Base-by-base conservation (phyloP, 2,888 invertebrate species). In the Sipunculus nudus region DNA sequence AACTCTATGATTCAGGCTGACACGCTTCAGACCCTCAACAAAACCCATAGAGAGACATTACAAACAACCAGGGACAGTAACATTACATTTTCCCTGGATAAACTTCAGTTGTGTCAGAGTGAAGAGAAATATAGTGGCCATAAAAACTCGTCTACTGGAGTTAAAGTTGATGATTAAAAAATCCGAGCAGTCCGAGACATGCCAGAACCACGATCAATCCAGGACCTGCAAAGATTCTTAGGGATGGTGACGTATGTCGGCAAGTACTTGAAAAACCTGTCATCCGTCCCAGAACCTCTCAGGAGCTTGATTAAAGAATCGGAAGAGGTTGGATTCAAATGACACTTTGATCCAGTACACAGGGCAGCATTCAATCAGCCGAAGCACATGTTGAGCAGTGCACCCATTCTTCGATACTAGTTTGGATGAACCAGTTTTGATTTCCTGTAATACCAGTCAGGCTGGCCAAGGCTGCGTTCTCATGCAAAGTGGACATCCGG, bases 201-300 rank as follows among this genome's bases (percentile, higher is more conserved):
- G 48, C 56, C 61, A 8, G 35, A 19, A 3, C 50, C 59, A 26
- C 35, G 2, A 26, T 19, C 29, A 3, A 26, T 29, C 10, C 10
- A 61, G 10, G 26, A 45, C 8, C 40, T 62, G 8, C 40, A 31
- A 21, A 39, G 45, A 29, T 29, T 62, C 1, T 45, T 63, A 5
- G 61, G 61, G 4, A 63, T 63, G 62, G 62, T 47, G 2, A 62
- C 25, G 2, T 62, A 63, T 35, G 19, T 47, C 1, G 28, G 53
- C n/a, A 53, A 63, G 35, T 56, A 40, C 32, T 13, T 61, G 13
- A 23, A 32, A 16, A 25, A 53, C 23, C 25, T 61, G 46, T 48
- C 61, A 10, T 10, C n/a, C 16, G 5, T 61, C 2, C 50, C 60
- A 21, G 61, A 47, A 21, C 59, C 61, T 2, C 28, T 61, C 26